Percentiles rank a stretch among this genome's conserved stretches.
Evolutionary conservation across 1,140 invertebrate species (phyloP).

Genomic region (Microplitis mediator): DNA sequence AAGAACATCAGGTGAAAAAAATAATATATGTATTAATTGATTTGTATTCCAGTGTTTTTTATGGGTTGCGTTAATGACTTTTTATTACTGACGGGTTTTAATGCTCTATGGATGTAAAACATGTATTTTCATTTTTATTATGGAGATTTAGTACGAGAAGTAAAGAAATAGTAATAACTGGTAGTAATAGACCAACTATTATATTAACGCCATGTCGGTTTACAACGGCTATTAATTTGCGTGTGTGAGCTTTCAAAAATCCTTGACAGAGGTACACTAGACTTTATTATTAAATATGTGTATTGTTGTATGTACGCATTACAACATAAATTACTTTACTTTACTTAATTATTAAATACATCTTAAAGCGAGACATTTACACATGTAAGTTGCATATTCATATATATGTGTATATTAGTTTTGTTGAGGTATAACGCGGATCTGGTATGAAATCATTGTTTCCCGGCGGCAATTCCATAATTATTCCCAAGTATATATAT

Average conservation of each 20-base stretch:
- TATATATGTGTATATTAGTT: too few relatives aligned
- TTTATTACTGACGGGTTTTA: too few relatives aligned
- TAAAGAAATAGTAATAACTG: background rate
- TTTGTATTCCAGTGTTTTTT: too few relatives aligned
- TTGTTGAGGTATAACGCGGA: background rate
- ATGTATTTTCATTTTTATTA: background rate
- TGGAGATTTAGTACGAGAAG: background rate
- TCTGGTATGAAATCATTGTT: slow-evolving; percentile 48
- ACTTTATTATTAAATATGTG: background rate
- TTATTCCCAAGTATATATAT: slow-evolving; percentile 40
- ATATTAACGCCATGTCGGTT: slow-evolving; percentile 35
- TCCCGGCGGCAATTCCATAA: slow-evolving; percentile 42
- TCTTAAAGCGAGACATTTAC: too few relatives aligned
- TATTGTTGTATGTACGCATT: background rate
- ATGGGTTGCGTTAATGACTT: too few relatives aligned
- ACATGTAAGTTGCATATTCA: background rate
- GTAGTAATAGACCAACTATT: slow-evolving; percentile 36
- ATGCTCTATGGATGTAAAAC: too few relatives aligned
- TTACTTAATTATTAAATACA: background rate
- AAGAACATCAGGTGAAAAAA: too few relatives aligned
- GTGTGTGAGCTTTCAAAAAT: slow-evolving; percentile 49
- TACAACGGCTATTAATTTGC: slow-evolving; percentile 16
- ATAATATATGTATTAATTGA: too few relatives aligned
- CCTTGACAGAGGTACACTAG: slow-evolving; percentile 40
- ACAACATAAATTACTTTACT: background rate